phyloP scores from a whole-genome alignment of 2,888 invertebrate genomes.

The Epirrita christyi region DNA sequence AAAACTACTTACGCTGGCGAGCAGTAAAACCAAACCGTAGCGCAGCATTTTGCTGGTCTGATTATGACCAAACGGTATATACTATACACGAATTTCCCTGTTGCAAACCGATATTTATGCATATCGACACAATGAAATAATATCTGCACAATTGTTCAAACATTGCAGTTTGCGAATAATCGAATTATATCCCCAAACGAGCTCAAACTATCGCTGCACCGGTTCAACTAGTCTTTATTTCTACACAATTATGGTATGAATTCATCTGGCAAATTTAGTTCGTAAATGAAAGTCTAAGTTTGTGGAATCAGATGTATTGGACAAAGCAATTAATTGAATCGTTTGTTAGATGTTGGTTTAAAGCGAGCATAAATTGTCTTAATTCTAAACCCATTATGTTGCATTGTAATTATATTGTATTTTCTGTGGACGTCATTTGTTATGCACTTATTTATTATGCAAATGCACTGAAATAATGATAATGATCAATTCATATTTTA shows the following conservation, averaged over 20 bases:
- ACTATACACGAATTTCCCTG: conserved; percentile 64
- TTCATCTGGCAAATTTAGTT: conserved; percentile 22
- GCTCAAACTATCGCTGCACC: not conserved
- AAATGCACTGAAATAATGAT: too few relatives aligned
- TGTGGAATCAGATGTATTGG: conserved; percentile 40
- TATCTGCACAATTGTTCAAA: conserved; percentile 60
- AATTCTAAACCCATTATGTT: conserved; percentile 55
- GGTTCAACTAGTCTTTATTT: conserved; percentile 16
- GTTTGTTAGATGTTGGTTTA: conserved; percentile 54
- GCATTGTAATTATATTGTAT: conserved; percentile 52
- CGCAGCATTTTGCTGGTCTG: conserved; percentile 74
- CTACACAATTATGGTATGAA: conserved; percentile 3
- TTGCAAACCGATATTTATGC: conserved; percentile 66
- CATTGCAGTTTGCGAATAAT: conserved; percentile 42
- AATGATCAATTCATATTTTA: not conserved
- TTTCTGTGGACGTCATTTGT: conserved; percentile 50
- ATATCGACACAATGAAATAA: conserved; percentile 52
- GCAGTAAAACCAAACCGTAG: conserved; percentile 64
- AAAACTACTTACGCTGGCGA: conserved; percentile 64
- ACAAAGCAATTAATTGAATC: conserved; percentile 65
- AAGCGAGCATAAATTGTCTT: conserved; percentile 51
- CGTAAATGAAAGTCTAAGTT: conserved; percentile 13
- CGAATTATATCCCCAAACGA: conserved; percentile 9
- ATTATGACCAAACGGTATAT: conserved; percentile 72
- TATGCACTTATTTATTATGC: too few relatives aligned